Evolutionary conservation across 2,888 invertebrate species (phyloP).

Genomic region (Arge pagana): DNA sequence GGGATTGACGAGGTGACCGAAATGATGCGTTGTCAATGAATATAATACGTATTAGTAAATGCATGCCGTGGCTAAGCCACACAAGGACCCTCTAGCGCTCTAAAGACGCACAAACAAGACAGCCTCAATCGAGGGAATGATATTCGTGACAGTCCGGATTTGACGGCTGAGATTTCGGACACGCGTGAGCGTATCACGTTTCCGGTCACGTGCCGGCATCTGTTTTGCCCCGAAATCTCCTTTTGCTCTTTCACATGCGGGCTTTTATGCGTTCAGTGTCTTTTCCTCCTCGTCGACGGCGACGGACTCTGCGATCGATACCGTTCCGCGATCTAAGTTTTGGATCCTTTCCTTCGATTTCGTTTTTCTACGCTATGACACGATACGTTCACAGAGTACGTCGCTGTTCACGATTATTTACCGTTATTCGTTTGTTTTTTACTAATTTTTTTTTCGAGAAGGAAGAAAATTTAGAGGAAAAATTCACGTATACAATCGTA

Average conservation of each 20-base stretch:
- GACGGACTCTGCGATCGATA: background rate
- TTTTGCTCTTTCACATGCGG: constrained; percentile 1
- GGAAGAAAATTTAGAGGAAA: too few species aligned
- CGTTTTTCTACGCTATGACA: too few species aligned
- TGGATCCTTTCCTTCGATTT: too few species aligned
- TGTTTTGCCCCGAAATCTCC: background rate
- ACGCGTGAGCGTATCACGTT: constrained; percentile 7
- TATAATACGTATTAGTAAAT: constrained; percentile 26
- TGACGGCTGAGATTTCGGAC: constrained; percentile 9
- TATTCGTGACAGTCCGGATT: constrained; percentile 19
- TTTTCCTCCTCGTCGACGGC: too few species aligned
- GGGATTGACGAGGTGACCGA: too few species aligned
- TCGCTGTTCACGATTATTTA: too few species aligned
- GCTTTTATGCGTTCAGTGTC: too few species aligned
- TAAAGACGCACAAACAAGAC: constrained; percentile 37
- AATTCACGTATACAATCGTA: too few species aligned
- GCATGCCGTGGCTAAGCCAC: constrained; percentile 44
- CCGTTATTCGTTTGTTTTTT: too few species aligned
- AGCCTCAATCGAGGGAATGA: constrained; percentile 22
- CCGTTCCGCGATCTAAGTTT: too few species aligned
- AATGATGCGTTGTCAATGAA: background rate
- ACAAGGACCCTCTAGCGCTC: constrained; percentile 38
- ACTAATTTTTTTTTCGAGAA: too few species aligned
- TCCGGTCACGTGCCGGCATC: constrained; percentile 7
- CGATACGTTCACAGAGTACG: too few species aligned